Percentiles rank a stretch among this genome's conserved stretches.
phyloP scores from a whole-genome alignment of 2,888 invertebrate species.

The Eupelmus urozonus region DNA sequence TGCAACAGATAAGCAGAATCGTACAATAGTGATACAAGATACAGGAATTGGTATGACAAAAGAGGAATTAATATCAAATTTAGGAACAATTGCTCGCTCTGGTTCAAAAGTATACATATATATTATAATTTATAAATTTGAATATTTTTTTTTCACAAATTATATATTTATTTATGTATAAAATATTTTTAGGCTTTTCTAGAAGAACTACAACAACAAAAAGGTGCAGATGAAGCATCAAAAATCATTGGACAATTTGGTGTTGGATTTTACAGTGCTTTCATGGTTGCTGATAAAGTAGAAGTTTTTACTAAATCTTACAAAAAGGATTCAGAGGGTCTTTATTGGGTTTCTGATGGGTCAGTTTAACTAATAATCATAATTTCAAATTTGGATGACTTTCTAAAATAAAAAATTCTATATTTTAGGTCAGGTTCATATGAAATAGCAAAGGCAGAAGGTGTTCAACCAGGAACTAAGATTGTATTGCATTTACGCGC shows the following conservation, averaged over 20 bases:
- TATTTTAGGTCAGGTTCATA: slow-evolving; percentile 87
- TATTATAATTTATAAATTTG: slow-evolving; percentile 10
- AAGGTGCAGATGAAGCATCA: slow-evolving; percentile 81
- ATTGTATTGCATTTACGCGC: slow-evolving; percentile 93
- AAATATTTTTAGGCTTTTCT: slow-evolving; percentile 73
- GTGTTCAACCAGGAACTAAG: slow-evolving; percentile 93
- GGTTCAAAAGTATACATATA: slow-evolving; percentile 87
- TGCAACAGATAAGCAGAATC: slow-evolving; percentile 90
- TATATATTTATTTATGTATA: slow-evolving; percentile 15
- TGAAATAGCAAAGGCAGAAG: slow-evolving; percentile 91
- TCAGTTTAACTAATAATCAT: slow-evolving; percentile 73
- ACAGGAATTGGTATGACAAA: slow-evolving; percentile 97
- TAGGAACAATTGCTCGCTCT: slow-evolving; percentile 97
- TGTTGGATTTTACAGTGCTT: slow-evolving; percentile 98
- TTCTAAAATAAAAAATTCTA: slow-evolving; percentile 12
- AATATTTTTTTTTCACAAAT: slow-evolving; percentile 9
- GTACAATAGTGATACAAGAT: slow-evolving; percentile 93
- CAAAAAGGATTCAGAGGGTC: slow-evolving; percentile 82
- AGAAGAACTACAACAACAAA: slow-evolving; percentile 87
- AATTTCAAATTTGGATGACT: slow-evolving; percentile 3
- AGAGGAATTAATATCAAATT: slow-evolving; percentile 92
- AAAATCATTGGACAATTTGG: slow-evolving; percentile 98
- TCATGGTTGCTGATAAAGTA: slow-evolving; percentile 97
- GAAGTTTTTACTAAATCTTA: slow-evolving; percentile 92
- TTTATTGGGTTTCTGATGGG: slow-evolving; percentile 96